These are phyloP conservation scores for Danio jaintianensis DNA, from an alignment of 2,797 vertebrate genomes.

Conservation along the genomic window DNA sequence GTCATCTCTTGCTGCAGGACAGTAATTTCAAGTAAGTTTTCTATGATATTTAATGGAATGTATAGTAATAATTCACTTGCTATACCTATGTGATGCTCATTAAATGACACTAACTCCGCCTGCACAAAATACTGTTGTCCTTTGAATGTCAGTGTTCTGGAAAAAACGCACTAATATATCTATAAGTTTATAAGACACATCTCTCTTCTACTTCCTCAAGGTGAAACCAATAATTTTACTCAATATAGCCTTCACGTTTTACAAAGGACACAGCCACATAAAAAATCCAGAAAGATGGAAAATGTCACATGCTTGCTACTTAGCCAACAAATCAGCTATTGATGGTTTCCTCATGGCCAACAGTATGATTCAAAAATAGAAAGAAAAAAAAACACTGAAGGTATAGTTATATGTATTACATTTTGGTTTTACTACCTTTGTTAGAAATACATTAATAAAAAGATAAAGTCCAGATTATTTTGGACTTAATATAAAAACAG, in stretches of 20 bases:
- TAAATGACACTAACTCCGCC: too few relatives aligned
- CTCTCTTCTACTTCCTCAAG: background rate
- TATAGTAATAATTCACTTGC: too few relatives aligned
- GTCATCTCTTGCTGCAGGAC: too few relatives aligned
- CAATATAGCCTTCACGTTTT: background rate
- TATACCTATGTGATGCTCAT: too few relatives aligned
- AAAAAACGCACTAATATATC: background rate
- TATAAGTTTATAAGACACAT: background rate
- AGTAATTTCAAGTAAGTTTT: too few relatives aligned
- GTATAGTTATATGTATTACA: background rate
- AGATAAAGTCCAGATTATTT: background rate
- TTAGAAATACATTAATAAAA: background rate
- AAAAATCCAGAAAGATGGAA: background rate
- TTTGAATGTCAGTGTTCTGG: background rate
- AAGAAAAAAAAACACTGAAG: background rate
- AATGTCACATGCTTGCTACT: background rate
- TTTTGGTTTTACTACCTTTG: background rate
- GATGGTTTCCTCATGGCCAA: background rate
- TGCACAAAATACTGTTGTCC: too few relatives aligned
- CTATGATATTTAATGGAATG: too few relatives aligned
- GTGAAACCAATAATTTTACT: slow-evolving; percentile 14
- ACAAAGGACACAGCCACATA: background rate
- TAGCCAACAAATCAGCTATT: slow-evolving; percentile 12
- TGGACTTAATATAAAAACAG: too few relatives aligned
- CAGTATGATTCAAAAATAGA: background rate